Evolutionary conservation across 2,113 vertebrate species (phyloP), one percentile per base, ranked within the genome.

Genomic region (Lepisosteus osseus): DNA sequence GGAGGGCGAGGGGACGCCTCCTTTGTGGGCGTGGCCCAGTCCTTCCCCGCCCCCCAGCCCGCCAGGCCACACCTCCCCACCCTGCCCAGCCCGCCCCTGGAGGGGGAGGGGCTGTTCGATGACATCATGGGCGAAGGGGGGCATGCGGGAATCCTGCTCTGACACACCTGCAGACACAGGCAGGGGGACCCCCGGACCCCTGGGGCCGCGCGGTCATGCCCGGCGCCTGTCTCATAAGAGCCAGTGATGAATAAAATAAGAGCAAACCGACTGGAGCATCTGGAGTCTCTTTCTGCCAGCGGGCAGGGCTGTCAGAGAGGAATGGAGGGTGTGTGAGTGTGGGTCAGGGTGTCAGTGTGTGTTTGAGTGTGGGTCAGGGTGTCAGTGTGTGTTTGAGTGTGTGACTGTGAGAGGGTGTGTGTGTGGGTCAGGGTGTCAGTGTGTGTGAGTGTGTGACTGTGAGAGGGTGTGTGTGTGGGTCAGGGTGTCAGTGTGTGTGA

Each of bases 1-100:
- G 44, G 54, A n/a, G 72, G 61, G 0, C 4, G 61, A 47, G 43
- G 71, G 4, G 54, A 59, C 15, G 55, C 70, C 77, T 84, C 73
- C 0, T 93, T 90, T 73, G 83, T 88, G 42, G 91, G 91, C 3
- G 81, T 93, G n/a, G 92, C 92, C 61, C 86, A 86, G 67, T 92
- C 91, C 0, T 94, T 92, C 68, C 75, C 80, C 3, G 86, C 79
- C 4, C 80, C 85, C 0, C 59, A 61, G 47, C 67, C 72, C 56
- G 3, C 74, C 42, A 76, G 74, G 6, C 61, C 67, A n/a, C 77
- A 80, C 41, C 62, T 74, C 2, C 64, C 73, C 7, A 69, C 69
- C 14, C 72, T 89, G 59, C 71, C 73, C 44, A 89, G 83, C 29
- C 91, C 77, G 0, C 90, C 88, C 11, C 72, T 75, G 0, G 87